These are phyloP conservation scores for Zaprionus capensis DNA, from an alignment of 1,140 invertebrate genomes.

Conservation along the genomic window DNA sequence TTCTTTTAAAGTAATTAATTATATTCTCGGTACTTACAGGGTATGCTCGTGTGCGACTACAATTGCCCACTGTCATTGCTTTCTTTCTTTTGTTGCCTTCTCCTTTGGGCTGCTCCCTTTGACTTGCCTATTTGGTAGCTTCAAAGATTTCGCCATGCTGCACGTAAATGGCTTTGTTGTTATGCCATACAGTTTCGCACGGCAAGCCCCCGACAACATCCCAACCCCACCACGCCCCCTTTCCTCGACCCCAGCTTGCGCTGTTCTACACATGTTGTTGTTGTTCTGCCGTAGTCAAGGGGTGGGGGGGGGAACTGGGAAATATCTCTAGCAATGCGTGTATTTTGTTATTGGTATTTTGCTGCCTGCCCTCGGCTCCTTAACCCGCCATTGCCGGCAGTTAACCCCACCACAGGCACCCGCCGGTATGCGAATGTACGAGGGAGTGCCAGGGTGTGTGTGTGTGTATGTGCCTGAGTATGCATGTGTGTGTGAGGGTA, in stretches of 20 bases:
- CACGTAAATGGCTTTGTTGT: conserved; percentile 55
- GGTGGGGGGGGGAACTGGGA: neutral
- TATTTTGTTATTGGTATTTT: conserved; percentile 71
- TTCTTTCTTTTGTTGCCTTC: conserved; percentile 3
- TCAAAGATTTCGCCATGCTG: conserved; percentile 48
- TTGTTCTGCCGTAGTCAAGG: neutral
- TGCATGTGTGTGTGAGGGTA: conserved; percentile 33
- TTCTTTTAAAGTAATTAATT: no score
- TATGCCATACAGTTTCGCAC: conserved; percentile 34
- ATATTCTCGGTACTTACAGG: neutral
- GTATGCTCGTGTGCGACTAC: neutral
- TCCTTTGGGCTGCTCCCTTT: conserved; percentile 16
- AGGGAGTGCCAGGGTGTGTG: conserved; percentile 1
- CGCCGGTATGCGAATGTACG: neutral
- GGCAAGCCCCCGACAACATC: neutral
- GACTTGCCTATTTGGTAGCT: conserved; percentile 46
- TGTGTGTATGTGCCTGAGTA: conserved; percentile 7
- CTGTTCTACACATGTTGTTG: conserved; percentile 7
- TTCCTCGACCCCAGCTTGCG: neutral
- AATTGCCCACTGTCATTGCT: neutral
- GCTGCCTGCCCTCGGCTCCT: neutral
- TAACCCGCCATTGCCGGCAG: conserved; percentile 12
- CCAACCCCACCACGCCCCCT: neutral
- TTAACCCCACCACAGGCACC: conserved; percentile 33
- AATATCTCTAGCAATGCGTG: conserved; percentile 54